A percentile compares a stretch with the other conserved stretches of the same genome.
These are phyloP conservation scores for Mastacembelus armatus DNA, from an alignment of 2,797 vertebrate genomes.

Conservation along the genomic window DNA sequence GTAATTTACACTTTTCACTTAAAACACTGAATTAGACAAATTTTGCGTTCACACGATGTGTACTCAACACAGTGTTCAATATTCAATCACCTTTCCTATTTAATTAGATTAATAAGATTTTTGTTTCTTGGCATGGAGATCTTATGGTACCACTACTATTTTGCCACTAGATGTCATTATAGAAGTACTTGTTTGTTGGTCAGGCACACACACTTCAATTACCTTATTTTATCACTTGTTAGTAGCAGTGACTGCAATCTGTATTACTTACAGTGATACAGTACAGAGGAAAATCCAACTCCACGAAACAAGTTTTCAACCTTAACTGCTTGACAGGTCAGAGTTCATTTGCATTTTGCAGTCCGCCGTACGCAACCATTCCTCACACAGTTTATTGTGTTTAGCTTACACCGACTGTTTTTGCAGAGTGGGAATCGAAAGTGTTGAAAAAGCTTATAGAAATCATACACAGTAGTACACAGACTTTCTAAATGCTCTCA, in stretches of 20 bases:
- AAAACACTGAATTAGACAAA: conserved; percentile 43
- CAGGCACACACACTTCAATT: conserved; percentile 23
- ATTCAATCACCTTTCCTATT: conserved; percentile 40
- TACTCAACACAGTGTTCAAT: conserved; percentile 47
- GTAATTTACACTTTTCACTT: conserved; percentile 38
- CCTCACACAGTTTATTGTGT: conserved; percentile 35
- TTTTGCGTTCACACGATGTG: conserved; percentile 37
- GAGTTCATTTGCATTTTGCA: conserved; percentile 49
- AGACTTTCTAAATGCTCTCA: conserved; percentile 53
- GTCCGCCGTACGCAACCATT: conserved; percentile 53
- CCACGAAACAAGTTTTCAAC: conserved; percentile 24
- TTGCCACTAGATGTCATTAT: conserved; percentile 58
- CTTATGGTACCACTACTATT: conserved; percentile 19
- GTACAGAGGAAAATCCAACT: neutral
- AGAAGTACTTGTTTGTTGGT: conserved; percentile 25
- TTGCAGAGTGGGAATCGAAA: conserved; percentile 32
- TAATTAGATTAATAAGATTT: conserved; percentile 39
- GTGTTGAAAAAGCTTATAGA: conserved; percentile 40
- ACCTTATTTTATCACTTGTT: conserved; percentile 17
- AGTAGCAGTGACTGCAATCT: conserved; percentile 13
- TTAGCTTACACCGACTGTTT: conserved; percentile 36
- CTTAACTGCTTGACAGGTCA: conserved; percentile 18
- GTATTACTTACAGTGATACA: conserved; percentile 23
- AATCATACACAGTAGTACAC: conserved; percentile 41
- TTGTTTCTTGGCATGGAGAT: conserved; percentile 25